Evolutionary conservation across 2,888 invertebrate species (phyloP).

Genomic region (Orchesella flavescens): DNA sequence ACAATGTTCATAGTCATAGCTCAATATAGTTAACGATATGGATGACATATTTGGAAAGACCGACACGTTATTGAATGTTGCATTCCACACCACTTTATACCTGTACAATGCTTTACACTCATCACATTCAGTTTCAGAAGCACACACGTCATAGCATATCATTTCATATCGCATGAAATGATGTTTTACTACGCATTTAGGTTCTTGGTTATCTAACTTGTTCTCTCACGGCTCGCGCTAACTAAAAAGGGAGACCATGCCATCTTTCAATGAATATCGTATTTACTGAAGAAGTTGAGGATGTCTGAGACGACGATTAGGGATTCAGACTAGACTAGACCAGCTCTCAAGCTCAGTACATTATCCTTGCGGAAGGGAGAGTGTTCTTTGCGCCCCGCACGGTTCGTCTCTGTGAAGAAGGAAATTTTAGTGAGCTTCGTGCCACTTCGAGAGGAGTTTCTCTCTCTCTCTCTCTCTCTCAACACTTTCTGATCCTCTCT

Average conservation of each 20-base stretch:
- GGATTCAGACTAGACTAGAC: too few species aligned
- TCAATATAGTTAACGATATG: not conserved
- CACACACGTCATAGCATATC: too few species aligned
- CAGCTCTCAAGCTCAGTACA: constrained; percentile 12
- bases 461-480: constrained; percentile 6
- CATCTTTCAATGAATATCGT: too few species aligned
- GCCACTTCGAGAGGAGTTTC: constrained; percentile 5
- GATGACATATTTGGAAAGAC: not conserved
- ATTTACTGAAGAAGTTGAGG: too few species aligned
- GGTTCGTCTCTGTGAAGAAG: constrained; percentile 16
- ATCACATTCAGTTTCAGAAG: too few species aligned
- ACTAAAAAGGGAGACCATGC: too few species aligned
- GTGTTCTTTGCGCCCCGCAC: constrained; percentile 49
- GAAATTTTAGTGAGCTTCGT: not conserved
- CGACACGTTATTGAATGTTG: not conserved
- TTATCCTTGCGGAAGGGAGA: constrained; percentile 52
- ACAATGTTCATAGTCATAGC: not conserved
- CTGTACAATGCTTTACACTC: too few species aligned
- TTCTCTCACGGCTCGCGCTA: too few species aligned
- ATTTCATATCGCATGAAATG: too few species aligned
- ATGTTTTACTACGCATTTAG: too few species aligned
- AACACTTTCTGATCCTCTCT: not conserved
- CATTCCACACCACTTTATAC: not conserved
- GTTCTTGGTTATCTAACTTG: too few species aligned
- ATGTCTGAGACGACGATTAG: too few species aligned